Conservation (phyloP, 1,140 invertebrate species). For the Pseudomyrmex cubaensis region DNA sequence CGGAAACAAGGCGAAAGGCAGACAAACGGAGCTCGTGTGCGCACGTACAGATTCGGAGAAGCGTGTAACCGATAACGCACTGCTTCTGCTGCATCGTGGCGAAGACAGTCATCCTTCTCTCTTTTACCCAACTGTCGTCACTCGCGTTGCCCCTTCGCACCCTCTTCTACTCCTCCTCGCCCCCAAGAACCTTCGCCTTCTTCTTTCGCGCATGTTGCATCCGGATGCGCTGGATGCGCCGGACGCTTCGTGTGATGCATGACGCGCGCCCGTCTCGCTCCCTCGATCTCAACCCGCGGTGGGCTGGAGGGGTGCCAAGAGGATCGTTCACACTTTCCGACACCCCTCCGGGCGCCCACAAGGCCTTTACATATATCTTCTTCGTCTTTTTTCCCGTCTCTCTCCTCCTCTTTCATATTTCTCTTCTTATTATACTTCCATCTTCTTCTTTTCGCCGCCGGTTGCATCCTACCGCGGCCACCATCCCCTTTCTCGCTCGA, state of each 20-base stretch:
- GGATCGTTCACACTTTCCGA: slow-evolving; percentile 69
- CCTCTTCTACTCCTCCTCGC: slow-evolving; percentile 13
- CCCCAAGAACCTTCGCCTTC: slow-evolving; percentile 42
- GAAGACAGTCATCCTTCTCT: slow-evolving; percentile 66
- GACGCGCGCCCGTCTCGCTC: slow-evolving; percentile 60
- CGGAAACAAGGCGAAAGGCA: slow-evolving; percentile 27
- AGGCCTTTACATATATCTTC: slow-evolving; percentile 40
- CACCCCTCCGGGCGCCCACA: slow-evolving; percentile 45
- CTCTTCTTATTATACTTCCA: slow-evolving; percentile 47
- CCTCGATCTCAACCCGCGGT: neutral
- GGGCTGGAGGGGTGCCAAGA: slow-evolving; percentile 74
- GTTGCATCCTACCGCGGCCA: neutral
- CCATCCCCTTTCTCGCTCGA: neutral
- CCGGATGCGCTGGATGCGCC: slow-evolving; percentile 75
- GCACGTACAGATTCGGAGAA: slow-evolving; percentile 39
- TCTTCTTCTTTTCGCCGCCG: neutral
- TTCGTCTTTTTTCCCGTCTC: slow-evolving; percentile 40
- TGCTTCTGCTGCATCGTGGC: slow-evolving; percentile 62
- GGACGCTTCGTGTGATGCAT: slow-evolving; percentile 77
- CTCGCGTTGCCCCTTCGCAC: neutral
- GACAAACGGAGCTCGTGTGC: neutral
- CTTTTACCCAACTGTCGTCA: slow-evolving; percentile 35
- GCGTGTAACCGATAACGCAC: slow-evolving; percentile 69
- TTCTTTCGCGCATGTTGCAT: slow-evolving; percentile 67
- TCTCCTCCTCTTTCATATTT: slow-evolving; percentile 20